These are phyloP conservation scores for Leucoma salicis DNA, from an alignment of 2,888 invertebrate genomes.

Conservation along the genomic window DNA sequence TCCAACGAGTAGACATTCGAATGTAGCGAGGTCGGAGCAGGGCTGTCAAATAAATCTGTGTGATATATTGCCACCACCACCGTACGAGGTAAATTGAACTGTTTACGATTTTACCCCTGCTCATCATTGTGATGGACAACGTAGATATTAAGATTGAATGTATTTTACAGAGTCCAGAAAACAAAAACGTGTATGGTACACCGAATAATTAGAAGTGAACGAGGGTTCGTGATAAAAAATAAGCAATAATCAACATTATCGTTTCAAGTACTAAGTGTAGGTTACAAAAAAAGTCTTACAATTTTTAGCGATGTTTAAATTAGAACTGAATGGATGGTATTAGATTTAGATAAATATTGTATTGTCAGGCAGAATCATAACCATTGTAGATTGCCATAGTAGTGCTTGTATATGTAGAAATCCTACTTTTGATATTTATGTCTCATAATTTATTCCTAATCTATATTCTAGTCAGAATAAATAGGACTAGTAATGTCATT, in stretches of 20 bases:
- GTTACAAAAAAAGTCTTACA: slow-evolving; percentile 17
- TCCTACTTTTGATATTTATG: slow-evolving; percentile 58
- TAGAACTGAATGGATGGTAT: slow-evolving; percentile 27
- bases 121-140: slow-evolving; percentile 39
- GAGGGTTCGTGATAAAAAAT: slow-evolving; percentile 19
- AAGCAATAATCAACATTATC: slow-evolving; percentile 37
- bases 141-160: slow-evolving; percentile 33
- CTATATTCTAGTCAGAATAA: slow-evolving; percentile 75
- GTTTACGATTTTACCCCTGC: slow-evolving; percentile 49
- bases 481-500: slow-evolving; percentile 71
- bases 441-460: slow-evolving; percentile 72
- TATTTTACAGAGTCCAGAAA: slow-evolving; percentile 71
- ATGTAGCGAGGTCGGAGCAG: slow-evolving; percentile 74
- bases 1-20: slow-evolving; percentile 73
- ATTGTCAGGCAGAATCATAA: slow-evolving; percentile 35
- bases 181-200: slow-evolving; percentile 51
- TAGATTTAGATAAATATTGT: slow-evolving; percentile 36
- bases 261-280: slow-evolving; percentile 29
- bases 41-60: slow-evolving; percentile 84
- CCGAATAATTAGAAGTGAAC: slow-evolving; percentile 32
- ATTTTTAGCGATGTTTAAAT: slow-evolving; percentile 29
- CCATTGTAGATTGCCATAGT: slow-evolving; percentile 48
- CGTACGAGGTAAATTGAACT: slow-evolving; percentile 81
- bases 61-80: slow-evolving; percentile 85
- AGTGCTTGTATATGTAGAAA: slow-evolving; percentile 59